Base-by-base conservation (phyloP, 1,140 invertebrate genomes). In the Formica selysi region DNA sequence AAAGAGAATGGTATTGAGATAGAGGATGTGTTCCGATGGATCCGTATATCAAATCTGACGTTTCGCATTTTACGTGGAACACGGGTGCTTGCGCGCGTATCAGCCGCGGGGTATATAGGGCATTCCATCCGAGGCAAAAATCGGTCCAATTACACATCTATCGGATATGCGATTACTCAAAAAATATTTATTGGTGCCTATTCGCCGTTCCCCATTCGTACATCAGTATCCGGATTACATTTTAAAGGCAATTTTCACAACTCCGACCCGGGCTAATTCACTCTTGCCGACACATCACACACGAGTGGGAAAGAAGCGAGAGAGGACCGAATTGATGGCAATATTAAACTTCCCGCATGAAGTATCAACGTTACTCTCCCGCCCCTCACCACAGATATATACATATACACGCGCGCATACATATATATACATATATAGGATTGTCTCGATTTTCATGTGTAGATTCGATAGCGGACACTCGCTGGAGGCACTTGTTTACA, bases 401-500 rank as follows among this genome's bases (percentile, higher is more conserved):
- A 44, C 22, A 51, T 8, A 64, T 13, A 29, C 7, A 51, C 4
- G 13, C 10, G 6, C 22, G 5, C 3, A 26, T 38, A 6, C 22
- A 16, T 48, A 57, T 32, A 16, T 13, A 13, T 8, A 54, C 22
- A 29, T 26, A 65, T 5, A 19, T n/a, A 59, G 3, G 59, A 62
- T 41, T 65, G 64, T 70, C 65, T 80, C 76, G 88, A 90, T 90
- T 80, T 80, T 81, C 67, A 81, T 78, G 89, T 88, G 65, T 71
- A 86, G 86, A 90, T 87, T 86, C 89, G 88, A 90, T 87, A 71
- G 79, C 70, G 88, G 71, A 73, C 87, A 76, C 59, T 85, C 86
- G 88, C 64, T 81, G 80, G 64, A 84, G 89, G 89, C 81, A 80
- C 85, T 91, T 92, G 91, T 92, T 92, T 91, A 91, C 88, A 87